Evolutionary conservation across 2,888 invertebrate species (phyloP).

Genomic region (Oegoconia quadripuncta): DNA sequence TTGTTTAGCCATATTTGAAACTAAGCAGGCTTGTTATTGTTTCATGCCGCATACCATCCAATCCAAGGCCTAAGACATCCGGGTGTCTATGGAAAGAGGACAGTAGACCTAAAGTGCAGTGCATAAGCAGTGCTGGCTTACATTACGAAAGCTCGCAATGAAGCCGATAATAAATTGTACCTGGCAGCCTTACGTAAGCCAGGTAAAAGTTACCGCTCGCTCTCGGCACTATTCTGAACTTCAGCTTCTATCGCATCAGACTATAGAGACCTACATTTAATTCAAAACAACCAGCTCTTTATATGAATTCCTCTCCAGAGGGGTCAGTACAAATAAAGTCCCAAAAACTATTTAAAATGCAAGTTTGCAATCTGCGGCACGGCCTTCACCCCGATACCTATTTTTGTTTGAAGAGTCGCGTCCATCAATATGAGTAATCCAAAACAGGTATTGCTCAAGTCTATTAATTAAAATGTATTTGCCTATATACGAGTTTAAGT

Average conservation of each 20-base stretch:
- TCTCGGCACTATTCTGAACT: conserved; percentile 62
- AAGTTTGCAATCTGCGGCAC: conserved; percentile 27
- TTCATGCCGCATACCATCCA: conserved; percentile 8
- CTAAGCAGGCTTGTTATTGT: not conserved
- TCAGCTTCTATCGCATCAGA: conserved; percentile 36
- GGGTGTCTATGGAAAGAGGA: conserved; percentile 39
- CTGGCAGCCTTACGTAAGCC: conserved; percentile 64
- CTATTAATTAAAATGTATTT: conserved; percentile 33
- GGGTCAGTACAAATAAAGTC: not conserved
- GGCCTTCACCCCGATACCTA: conserved; percentile 63
- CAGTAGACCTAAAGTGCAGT: conserved; percentile 42
- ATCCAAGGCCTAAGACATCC: conserved; percentile 32
- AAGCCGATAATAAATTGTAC: conserved; percentile 71
- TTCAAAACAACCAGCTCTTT: conserved; percentile 17
- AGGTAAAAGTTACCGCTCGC: conserved; percentile 73
- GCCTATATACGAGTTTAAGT: not conserved
- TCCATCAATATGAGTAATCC: conserved; percentile 43
- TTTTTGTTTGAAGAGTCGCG: conserved; percentile 51
- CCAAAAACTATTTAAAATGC: conserved; percentile 18
- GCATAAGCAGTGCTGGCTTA: conserved; percentile 53
- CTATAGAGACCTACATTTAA: conserved; percentile 13
- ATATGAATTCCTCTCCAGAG: not conserved
- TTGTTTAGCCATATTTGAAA: not conserved
- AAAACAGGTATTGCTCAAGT: conserved; percentile 42
- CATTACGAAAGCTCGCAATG: conserved; percentile 72